These are phyloP conservation scores for Geococcyx californianus DNA, from an alignment of 2,113 vertebrate genomes.

Conservation along the genomic window DNA sequence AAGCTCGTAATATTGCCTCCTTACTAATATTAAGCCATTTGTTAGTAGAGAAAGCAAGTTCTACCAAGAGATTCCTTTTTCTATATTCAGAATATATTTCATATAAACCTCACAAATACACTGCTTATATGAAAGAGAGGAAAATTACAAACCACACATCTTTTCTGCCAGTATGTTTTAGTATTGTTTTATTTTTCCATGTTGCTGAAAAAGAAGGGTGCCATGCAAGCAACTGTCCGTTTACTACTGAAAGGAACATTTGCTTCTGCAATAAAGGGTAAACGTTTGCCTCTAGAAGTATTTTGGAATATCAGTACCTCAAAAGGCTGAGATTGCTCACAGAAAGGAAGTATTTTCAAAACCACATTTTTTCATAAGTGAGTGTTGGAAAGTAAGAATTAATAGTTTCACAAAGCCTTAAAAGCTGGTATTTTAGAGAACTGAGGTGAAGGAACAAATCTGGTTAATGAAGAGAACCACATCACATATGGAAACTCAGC, in stretches of 20 bases:
- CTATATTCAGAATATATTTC: neutral
- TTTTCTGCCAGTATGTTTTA: neutral
- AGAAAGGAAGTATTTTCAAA: neutral
- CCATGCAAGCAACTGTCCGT: neutral
- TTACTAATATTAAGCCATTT: neutral
- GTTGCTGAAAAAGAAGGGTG: neutral
- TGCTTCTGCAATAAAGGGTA: neutral
- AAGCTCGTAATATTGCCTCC: neutral
- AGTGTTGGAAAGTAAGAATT: constrained; percentile 4
- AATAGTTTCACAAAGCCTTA: neutral
- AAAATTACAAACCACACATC: neutral
- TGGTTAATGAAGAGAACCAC: constrained; percentile 1
- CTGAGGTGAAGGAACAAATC: neutral
- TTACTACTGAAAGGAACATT: neutral
- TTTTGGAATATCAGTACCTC: neutral
- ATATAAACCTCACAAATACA: neutral
- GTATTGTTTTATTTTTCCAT: neutral
- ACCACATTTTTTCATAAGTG: neutral
- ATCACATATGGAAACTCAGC: neutral
- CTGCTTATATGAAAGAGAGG: neutral
- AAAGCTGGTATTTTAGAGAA: neutral
- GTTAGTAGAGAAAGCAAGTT: neutral
- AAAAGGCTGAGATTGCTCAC: neutral
- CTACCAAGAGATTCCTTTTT: neutral
- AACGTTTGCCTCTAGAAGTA: neutral